Evolutionary conservation across 2,888 invertebrate species (phyloP).

Genomic region (Sepiola atlantica): DNA sequence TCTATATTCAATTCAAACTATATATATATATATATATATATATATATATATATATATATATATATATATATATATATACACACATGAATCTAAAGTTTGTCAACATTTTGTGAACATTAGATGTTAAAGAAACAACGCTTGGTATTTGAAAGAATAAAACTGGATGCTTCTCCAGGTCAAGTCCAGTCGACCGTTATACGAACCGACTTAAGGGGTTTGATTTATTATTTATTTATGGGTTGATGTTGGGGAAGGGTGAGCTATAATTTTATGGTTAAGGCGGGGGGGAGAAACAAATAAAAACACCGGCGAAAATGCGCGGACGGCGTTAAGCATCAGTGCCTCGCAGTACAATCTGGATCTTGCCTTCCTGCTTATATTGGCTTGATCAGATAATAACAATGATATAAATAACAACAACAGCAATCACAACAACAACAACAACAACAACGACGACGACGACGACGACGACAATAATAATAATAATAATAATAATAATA

Average conservation of each 20-base stretch:
- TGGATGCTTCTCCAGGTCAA: background rate
- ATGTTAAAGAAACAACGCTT: background rate
- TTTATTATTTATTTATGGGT: background rate
- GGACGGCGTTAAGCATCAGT: background rate
- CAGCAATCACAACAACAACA: background rate
- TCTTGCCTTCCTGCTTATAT: background rate
- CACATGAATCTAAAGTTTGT: background rate
- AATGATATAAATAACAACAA: background rate
- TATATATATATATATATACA: background rate
- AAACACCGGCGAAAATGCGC: background rate
- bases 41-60: background rate
- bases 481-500: no score
- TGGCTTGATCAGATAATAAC: background rate
- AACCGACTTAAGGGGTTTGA: background rate
- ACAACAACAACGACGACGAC: background rate
- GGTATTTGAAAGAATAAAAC: background rate
- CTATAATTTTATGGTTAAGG: background rate
- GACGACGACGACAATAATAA: no score
- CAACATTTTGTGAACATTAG: background rate
- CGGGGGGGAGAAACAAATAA: background rate
- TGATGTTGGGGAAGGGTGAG: background rate
- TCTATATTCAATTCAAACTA: no score
- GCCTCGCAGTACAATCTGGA: background rate
- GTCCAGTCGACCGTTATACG: background rate
- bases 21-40: background rate